Conservation (phyloP, 2,113 vertebrate species). For the Catharus minimus region DNA sequence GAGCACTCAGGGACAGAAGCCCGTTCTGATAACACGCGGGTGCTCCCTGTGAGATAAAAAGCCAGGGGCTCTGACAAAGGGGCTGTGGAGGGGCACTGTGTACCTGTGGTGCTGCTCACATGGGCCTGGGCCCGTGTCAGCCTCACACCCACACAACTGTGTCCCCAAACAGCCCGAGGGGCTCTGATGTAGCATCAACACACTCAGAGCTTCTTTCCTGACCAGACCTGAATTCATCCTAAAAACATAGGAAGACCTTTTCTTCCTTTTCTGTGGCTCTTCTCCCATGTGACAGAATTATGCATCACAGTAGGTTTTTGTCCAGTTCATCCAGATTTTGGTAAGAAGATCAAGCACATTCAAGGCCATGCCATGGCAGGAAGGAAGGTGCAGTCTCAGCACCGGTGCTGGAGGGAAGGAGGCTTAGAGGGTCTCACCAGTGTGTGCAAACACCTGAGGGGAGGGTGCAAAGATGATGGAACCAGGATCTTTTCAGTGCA, state of each 20-base stretch:
- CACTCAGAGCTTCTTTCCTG: background rate
- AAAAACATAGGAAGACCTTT: background rate
- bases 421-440: background rate
- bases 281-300: background rate
- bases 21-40: background rate
- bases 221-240: background rate
- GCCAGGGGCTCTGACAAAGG: background rate
- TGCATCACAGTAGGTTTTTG: background rate
- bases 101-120: background rate
- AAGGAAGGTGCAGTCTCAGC: background rate
- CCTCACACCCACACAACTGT: rapidly evolving
- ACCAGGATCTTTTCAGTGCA: background rate
- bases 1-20: background rate
- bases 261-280: background rate
- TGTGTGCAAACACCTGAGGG: background rate
- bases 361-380: background rate
- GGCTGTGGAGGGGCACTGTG: background rate
- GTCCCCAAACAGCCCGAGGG: background rate
- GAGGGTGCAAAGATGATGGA: background rate
- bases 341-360: background rate
- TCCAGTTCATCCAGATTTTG: background rate
- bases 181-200: rapidly evolving
- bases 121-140: background rate
- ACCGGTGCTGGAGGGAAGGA: background rate
- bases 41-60: rapidly evolving